Percentiles rank a stretch among this genome's conserved stretches.
Conservation (phyloP, 2,113 vertebrate species). For the Accipiter virgatus region DNA sequence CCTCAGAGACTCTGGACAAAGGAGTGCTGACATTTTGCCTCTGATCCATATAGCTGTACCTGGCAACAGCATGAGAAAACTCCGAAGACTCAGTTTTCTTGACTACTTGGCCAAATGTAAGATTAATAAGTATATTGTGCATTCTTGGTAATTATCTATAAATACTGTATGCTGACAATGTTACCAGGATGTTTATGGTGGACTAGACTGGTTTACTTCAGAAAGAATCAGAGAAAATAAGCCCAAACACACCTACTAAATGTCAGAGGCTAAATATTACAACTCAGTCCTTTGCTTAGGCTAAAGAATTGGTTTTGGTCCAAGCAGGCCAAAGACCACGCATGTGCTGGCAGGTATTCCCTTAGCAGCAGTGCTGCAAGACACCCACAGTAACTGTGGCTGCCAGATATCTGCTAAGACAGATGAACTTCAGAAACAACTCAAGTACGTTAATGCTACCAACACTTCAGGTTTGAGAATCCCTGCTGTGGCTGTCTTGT, state of each 20-base stretch:
- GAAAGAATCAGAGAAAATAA: background rate
- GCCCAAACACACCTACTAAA: background rate
- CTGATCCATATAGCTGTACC: background rate
- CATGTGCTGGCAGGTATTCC: background rate
- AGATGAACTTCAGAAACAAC: background rate
- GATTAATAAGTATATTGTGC: background rate
- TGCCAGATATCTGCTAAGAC: background rate
- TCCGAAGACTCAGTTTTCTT: background rate
- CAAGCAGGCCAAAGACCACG: fast-evolving
- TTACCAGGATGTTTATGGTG: background rate
- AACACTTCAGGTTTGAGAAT: background rate
- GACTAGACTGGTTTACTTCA: background rate
- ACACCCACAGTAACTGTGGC: background rate
- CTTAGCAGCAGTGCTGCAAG: background rate
- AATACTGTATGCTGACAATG: background rate
- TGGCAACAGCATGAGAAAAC: background rate
- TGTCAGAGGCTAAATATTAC: background rate
- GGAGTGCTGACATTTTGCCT: background rate
- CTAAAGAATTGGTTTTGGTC: background rate
- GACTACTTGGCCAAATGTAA: background rate
- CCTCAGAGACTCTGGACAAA: background rate
- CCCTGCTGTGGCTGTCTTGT: background rate
- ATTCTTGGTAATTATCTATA: background rate
- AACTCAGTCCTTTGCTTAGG: background rate
- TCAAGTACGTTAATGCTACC: background rate